These are phyloP conservation scores for Aradophagus sp. DNA, from an alignment of 1,140 invertebrate species.

Conservation along the genomic window DNA sequence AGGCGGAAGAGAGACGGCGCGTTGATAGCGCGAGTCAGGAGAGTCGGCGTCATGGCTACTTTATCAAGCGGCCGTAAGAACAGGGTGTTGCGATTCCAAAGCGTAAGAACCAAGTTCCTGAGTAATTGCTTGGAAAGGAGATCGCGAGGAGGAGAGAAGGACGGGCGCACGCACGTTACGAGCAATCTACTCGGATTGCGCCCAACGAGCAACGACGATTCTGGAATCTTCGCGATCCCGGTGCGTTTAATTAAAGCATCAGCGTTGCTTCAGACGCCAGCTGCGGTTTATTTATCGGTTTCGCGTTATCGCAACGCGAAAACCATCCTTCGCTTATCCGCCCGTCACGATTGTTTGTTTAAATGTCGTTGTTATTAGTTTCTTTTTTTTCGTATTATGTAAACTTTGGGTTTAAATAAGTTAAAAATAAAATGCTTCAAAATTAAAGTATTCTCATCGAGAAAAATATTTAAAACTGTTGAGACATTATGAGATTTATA, in stretches of 20 bases:
- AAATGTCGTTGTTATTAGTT: too few relatives aligned
- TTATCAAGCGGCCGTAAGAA: conserved; percentile 64
- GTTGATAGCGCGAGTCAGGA: conserved; percentile 51
- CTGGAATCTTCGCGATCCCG: conserved; percentile 58
- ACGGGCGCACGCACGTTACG: conserved; percentile 16
- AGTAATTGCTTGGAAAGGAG: conserved; percentile 59
- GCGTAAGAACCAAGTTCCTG: conserved; percentile 61
- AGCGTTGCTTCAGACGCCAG: conserved; percentile 39
- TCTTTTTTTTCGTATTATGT: too few relatives aligned
- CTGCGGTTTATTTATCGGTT: too few relatives aligned
- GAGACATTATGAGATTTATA: too few relatives aligned
- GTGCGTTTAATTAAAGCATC: conserved; percentile 63
- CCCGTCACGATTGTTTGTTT: too few relatives aligned
- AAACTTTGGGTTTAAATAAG: too few relatives aligned
- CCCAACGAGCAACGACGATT: conserved; percentile 17
- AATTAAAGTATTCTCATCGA: too few relatives aligned
- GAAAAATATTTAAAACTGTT: too few relatives aligned
- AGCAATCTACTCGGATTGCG: conserved; percentile 18
- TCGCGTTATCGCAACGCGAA: too few relatives aligned
- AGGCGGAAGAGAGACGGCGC: neutral
- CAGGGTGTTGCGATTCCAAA: conserved; percentile 58
- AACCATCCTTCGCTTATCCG: too few relatives aligned
- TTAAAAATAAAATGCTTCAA: too few relatives aligned
- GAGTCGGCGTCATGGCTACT: conserved; percentile 51
- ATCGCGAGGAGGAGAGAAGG: conserved; percentile 20